Percentiles rank a stretch among this genome's conserved stretches.
Conservation (phyloP, 1,140 invertebrate genomes). For the Mylabris phalerata region DNA sequence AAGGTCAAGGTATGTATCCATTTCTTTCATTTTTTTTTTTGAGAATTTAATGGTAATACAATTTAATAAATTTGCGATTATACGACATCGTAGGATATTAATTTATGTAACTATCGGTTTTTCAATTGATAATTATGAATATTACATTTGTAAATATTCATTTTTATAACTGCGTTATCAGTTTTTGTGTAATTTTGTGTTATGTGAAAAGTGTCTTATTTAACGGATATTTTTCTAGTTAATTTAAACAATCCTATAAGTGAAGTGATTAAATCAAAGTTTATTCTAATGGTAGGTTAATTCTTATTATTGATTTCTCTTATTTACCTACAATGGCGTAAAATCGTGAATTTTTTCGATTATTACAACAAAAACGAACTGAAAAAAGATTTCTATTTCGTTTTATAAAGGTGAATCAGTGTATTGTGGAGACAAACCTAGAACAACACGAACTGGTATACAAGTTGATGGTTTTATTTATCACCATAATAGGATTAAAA, state of each 20-base stretch:
- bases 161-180: background rate
- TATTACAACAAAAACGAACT: no score
- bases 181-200: background rate
- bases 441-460: background rate
- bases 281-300: constrained; percentile 5
- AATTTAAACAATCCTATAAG: no score
- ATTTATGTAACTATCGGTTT: background rate
- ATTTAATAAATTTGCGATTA: constrained; percentile 2
- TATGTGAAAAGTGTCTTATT: background rate
- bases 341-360: constrained; percentile 3
- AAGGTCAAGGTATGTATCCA: constrained; percentile 37
- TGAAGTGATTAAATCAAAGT: no score
- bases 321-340: constrained; percentile 10
- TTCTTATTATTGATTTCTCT: background rate
- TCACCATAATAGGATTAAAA: constrained; percentile 21
- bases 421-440: no score
- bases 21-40: no score
- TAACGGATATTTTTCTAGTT: no score
- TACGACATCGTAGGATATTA: constrained; percentile 11
- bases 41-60: no score
- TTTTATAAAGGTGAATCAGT: no score
- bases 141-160: background rate
- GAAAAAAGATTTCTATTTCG: background rate
- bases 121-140: background rate
- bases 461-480: constrained; percentile 22